phyloP scores from a whole-genome alignment of 2,888 invertebrate genomes.

The Epistrophe eligans region DNA sequence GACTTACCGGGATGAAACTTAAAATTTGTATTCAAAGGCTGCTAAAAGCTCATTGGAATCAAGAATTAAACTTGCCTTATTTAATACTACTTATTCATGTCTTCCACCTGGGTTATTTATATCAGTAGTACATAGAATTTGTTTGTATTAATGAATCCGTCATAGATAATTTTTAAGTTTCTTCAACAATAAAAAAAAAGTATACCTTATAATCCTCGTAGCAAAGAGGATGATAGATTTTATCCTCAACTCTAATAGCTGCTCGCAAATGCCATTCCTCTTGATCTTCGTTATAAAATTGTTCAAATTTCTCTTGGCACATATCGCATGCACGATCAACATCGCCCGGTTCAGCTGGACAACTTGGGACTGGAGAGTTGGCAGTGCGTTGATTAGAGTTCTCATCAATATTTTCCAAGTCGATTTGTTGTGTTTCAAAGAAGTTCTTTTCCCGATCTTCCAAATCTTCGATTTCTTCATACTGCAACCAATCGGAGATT shows the following conservation, averaged over 20 bases:
- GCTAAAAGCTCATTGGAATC: too few species aligned
- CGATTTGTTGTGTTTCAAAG: constrained; percentile 90
- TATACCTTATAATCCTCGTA: constrained; percentile 92
- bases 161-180: neutral
- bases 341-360: constrained; percentile 88
- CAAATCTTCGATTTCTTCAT: constrained; percentile 95
- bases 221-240: constrained; percentile 95
- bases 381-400: constrained; percentile 85
- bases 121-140: too few species aligned
- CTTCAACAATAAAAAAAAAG: neutral
- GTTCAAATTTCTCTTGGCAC: constrained; percentile 96
- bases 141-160: too few species aligned
- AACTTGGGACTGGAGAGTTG: constrained; percentile 88
- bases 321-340: constrained; percentile 91
- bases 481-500: constrained; percentile 95
- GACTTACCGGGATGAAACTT: too few species aligned
- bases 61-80: too few species aligned
- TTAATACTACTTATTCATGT: too few species aligned
- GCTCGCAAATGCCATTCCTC: constrained; percentile 98
- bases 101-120: too few species aligned
- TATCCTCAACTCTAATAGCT: constrained; percentile 90
- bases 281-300: constrained; percentile 97
- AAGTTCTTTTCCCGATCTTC: constrained; percentile 96
- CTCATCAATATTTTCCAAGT: constrained; percentile 85
- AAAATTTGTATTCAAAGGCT: too few species aligned